These are phyloP conservation scores for Hypselothyrea guttata DNA, from an alignment of 2,888 invertebrate genomes.

Conservation along the genomic window DNA sequence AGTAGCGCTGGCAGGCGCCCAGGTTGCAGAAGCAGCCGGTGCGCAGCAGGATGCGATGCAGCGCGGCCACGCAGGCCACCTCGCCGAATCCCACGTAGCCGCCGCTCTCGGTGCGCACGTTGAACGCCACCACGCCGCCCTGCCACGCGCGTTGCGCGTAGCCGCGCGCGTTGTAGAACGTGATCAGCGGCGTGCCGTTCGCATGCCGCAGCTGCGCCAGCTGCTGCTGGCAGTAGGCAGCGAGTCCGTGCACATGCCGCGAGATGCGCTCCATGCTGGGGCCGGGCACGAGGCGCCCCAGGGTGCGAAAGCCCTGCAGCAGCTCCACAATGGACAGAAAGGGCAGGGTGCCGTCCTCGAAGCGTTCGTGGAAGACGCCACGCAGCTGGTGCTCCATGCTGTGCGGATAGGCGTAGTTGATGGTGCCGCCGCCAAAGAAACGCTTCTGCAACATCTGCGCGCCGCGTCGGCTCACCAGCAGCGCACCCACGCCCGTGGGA, in stretches of 20 bases:
- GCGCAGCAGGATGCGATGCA: constrained; percentile 92
- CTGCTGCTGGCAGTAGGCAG: constrained; percentile 87
- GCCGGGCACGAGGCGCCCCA: constrained; percentile 86
- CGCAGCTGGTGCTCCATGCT: constrained; percentile 89
- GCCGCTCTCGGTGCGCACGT: constrained; percentile 89
- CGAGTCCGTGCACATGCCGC: constrained; percentile 89
- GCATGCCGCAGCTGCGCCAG: constrained; percentile 86
- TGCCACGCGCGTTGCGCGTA: constrained; percentile 86
- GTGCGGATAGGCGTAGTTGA: constrained; percentile 90
- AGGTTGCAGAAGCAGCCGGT: constrained; percentile 99
- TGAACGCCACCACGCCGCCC: constrained; percentile 95
- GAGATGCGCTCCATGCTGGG: constrained; percentile 85
- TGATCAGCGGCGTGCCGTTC: constrained; percentile 87
- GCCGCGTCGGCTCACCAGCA: constrained; percentile 87
- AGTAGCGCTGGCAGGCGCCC: constrained; percentile 94
- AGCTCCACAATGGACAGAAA: constrained; percentile 93
- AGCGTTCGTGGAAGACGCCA: constrained; percentile 88
- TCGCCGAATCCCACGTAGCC: constrained; percentile 94
- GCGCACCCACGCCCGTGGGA: constrained; percentile 96
- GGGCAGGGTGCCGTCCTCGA: constrained; percentile 96
- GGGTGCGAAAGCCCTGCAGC: constrained; percentile 90
- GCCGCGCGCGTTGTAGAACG: constrained; percentile 89
- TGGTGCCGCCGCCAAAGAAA: constrained; percentile 97
- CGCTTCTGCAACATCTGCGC: constrained; percentile 82
- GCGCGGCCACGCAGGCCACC: constrained; percentile 94